These are phyloP conservation scores for Anoura caudifer DNA, from an alignment of 2,113 vertebrate species.

Conservation along the genomic window DNA sequence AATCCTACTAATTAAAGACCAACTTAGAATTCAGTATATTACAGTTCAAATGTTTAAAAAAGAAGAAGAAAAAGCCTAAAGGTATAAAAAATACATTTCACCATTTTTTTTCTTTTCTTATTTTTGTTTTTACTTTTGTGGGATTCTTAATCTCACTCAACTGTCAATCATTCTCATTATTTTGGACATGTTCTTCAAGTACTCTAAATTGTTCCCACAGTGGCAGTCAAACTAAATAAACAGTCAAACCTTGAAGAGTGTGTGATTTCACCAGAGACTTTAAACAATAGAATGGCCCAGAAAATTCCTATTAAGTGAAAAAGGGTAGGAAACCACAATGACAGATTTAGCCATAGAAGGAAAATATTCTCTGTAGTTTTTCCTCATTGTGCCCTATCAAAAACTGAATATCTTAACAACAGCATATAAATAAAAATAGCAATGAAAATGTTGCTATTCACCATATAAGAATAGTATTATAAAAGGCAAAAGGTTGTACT, in stretches of 20 bases:
- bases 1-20: background rate
- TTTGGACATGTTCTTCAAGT: conserved; percentile 57
- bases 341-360: conserved; percentile 8
- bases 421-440: background rate
- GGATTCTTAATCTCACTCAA: conserved; percentile 56
- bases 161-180: conserved; percentile 62
- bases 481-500: background rate
- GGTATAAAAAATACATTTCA: conserved; percentile 8
- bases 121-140: conserved; percentile 26
- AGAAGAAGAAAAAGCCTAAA: background rate
- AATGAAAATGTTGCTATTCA: background rate
- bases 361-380: conserved; percentile 4
- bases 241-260: conserved; percentile 15
- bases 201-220: conserved; percentile 57
- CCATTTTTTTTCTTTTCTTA: background rate
- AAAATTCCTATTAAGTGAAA: conserved; percentile 15
- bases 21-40: background rate
- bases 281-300: background rate
- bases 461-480: background rate
- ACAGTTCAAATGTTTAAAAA: background rate
- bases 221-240: conserved; percentile 55
- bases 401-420: background rate
- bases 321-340: background rate
- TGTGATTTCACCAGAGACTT: conserved; percentile 43
- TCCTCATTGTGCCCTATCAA: background rate